Evolutionary conservation across 2,797 vertebrate genomes (phyloP).

Genomic region (Tarsius wallacei): DNA sequence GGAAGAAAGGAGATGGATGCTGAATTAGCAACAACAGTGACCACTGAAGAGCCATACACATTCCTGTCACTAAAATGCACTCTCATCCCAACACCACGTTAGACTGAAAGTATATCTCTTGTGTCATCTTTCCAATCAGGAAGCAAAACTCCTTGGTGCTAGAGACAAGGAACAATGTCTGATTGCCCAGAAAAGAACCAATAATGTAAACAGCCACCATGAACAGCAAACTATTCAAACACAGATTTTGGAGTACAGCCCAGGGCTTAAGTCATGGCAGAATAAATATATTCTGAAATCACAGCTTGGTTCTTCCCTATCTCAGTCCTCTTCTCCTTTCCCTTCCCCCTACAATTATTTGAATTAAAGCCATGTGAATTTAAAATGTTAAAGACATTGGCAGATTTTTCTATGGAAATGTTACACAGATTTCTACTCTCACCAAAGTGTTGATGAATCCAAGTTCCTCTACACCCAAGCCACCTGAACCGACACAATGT

Average conservation of each 20-base stretch:
- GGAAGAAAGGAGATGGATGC: neutral
- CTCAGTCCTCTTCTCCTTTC: neutral
- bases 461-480: neutral
- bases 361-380: constrained; percentile 16
- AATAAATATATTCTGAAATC: constrained; percentile 75
- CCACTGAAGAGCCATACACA: neutral
- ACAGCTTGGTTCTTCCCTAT: neutral
- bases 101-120: neutral
- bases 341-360: neutral
- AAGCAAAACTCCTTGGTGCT: neutral
- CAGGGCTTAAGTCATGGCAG: constrained; percentile 67
- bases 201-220: constrained; percentile 59
- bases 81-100: neutral
- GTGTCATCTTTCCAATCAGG: neutral
- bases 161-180: neutral
- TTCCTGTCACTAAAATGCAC: neutral
- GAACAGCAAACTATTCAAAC: constrained; percentile 70
- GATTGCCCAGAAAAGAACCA: constrained; percentile 52
- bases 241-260: constrained; percentile 69
- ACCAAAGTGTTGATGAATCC: neutral
- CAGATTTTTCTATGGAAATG: constrained; percentile 23
- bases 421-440: constrained; percentile 1
- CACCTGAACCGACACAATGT: neutral
- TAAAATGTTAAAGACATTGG: constrained; percentile 42
- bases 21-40: neutral